Conservation (phyloP, 2,888 invertebrate genomes). For the Poecilus cupreus region DNA sequence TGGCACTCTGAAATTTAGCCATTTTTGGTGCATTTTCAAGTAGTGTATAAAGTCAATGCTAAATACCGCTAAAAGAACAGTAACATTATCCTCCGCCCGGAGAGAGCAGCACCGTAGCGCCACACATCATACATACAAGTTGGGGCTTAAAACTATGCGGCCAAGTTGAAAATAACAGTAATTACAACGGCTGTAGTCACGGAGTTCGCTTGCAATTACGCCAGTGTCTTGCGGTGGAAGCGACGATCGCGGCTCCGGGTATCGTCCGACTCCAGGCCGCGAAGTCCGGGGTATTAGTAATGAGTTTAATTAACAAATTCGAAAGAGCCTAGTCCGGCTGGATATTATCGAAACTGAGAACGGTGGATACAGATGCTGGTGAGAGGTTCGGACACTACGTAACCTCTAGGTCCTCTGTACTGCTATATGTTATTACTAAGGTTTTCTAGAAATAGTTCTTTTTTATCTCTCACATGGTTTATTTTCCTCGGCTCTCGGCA, state of each 20-base stretch:
- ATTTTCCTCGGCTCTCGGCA: too few relatives aligned
- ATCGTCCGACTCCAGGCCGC: background rate
- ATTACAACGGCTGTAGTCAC: constrained; percentile 32
- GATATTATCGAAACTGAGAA: background rate
- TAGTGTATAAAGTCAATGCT: too few relatives aligned
- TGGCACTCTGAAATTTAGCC: too few relatives aligned
- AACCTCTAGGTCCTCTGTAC: too few relatives aligned
- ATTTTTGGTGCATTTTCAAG: too few relatives aligned
- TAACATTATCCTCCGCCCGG: too few relatives aligned
- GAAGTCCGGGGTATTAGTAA: constrained; percentile 6
- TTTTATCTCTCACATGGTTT: too few relatives aligned
- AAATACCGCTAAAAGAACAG: too few relatives aligned
- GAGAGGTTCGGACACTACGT: background rate
- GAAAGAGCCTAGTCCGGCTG: background rate
- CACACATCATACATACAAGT: background rate
- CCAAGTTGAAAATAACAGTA: constrained; percentile 33
- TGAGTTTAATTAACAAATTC: constrained; percentile 31
- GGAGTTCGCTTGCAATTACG: background rate
- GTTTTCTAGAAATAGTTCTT: too few relatives aligned
- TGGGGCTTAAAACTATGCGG: constrained; percentile 21
- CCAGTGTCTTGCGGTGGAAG: constrained; percentile 1
- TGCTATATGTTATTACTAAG: too few relatives aligned
- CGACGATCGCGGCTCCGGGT: background rate
- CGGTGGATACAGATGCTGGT: background rate
- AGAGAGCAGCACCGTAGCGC: background rate